Conservation (phyloP, 2,888 invertebrate species). For the Incurvaria masculella region DNA sequence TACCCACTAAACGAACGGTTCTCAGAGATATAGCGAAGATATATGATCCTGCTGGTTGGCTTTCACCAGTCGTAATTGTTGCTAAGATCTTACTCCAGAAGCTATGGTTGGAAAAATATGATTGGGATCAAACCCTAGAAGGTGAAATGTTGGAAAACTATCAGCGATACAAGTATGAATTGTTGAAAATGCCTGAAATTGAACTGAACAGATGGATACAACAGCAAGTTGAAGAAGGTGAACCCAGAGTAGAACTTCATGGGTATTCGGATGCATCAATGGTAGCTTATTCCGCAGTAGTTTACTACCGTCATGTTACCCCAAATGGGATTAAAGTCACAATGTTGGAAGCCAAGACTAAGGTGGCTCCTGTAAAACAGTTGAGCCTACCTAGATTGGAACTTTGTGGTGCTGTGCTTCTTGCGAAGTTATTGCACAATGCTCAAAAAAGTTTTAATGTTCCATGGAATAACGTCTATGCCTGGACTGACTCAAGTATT, state of each 20-base stretch:
- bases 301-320: slow-evolving; percentile 13
- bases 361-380: neutral
- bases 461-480: slow-evolving; percentile 7
- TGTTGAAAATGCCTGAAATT: neutral
- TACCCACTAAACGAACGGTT: neutral
- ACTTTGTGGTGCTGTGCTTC: slow-evolving; percentile 18
- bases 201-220: neutral
- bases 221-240: slow-evolving; percentile 12
- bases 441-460: slow-evolving; percentile 8
- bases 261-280: slow-evolving; percentile 19
- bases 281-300: slow-evolving; percentile 17
- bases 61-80: neutral
- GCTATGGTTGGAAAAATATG: neutral
- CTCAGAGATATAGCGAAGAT: neutral
- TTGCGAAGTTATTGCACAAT: slow-evolving; percentile 12
- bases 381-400: slow-evolving; percentile 18
- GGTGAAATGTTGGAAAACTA: neutral
- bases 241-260: slow-evolving; percentile 15
- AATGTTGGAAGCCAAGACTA: neutral
- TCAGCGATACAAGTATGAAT: neutral
- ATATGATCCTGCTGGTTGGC: neutral
- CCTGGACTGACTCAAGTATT: slow-evolving; percentile 19
- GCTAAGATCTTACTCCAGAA: neutral
- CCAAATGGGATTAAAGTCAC: slow-evolving; percentile 7
- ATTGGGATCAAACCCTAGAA: neutral